phyloP scores from a whole-genome alignment of 2,113 vertebrate genomes.

The Egretta garzetta region DNA sequence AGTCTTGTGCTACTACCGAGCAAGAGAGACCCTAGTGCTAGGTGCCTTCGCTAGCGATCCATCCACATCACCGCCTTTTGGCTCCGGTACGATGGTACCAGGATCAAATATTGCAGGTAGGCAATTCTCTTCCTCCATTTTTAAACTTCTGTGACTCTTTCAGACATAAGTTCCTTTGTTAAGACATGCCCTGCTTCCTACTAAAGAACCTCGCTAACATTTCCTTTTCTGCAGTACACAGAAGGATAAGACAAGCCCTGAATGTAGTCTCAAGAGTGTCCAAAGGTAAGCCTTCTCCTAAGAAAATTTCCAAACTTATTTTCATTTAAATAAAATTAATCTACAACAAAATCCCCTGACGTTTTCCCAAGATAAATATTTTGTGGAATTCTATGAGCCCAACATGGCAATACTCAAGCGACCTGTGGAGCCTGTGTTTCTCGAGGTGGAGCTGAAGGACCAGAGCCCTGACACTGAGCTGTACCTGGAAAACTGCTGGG shows the following conservation, averaged over 20 bases:
- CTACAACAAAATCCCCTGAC: not conserved
- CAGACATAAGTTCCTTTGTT: not conserved
- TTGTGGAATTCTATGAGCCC: not conserved
- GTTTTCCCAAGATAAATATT: conserved; percentile 1
- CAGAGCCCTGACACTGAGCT: not conserved
- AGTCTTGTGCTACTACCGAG: conserved; percentile 55
- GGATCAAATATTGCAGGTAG: conserved; percentile 24
- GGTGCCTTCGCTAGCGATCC: not conserved
- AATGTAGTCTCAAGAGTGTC: conserved; percentile 51
- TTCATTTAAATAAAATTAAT: not conserved
- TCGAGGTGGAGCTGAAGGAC: conserved; percentile 36
- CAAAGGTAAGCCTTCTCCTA: conserved; percentile 47
- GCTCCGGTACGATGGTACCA: not conserved
- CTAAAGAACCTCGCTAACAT: not conserved
- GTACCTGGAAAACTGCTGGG: conserved; percentile 45
- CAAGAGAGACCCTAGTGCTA: conserved; percentile 51
- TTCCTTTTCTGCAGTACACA: conserved; percentile 9
- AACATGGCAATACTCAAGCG: not conserved
- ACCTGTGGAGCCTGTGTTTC: not conserved
- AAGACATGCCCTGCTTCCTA: not conserved
- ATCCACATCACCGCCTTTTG: not conserved
- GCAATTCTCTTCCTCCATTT: not conserved
- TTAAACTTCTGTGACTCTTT: not conserved
- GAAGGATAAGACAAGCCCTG: conserved; percentile 22
- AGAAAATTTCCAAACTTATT: not conserved